Base-by-base conservation (phyloP, 2,113 vertebrate genomes). In the Perca schrenkii region DNA sequence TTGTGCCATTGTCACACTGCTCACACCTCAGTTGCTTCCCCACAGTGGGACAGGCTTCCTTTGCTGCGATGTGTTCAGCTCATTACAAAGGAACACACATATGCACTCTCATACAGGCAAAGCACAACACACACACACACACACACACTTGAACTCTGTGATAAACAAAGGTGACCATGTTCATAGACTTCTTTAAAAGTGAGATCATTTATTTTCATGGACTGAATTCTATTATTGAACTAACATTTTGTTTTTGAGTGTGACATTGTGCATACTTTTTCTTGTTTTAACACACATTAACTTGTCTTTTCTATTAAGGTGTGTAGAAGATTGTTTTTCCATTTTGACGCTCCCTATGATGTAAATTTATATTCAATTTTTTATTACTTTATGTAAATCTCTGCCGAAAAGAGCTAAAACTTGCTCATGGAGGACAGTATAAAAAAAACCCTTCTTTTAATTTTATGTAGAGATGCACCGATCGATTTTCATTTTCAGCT, bases 1-100 rank as follows among this genome's bases (percentile, higher is more conserved):
- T 60, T 83, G 10, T 71, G 76, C 76, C 74, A 74, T 43, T 82
- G 83, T 85, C 83, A 83, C 63, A 65, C 60, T 31, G 60, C 68
- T 86, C 80, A 82, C 74, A 74, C 60, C 83, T 86, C 72, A 74
- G 78, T 62, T 22, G 0, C 50, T 62, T 28, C 54, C 5, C 63
- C 47, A 60, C 70, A 62, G 65, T 49, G 61, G 71, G 53, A 83
- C 58, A 63, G n/a, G 31, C 21, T 60, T 74, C 63, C 66, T 83
- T 53, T 76, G 82, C 60, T 72, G 67, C 50, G 12, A 84, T 77
- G 72, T 57, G 28, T 73, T 82, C 66, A 43, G 53, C 3, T 22
- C 31, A 25, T 83, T 57, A 65, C 40, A 43, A 75, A 76, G 49
- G 58, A 61, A 47, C 61, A 79, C 64, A 63, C 71, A 77, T 21